Evolutionary conservation across 2,888 invertebrate species (phyloP), one percentile per base, ranked within the genome.

Genomic region (Strigamia transsilvanica): DNA sequence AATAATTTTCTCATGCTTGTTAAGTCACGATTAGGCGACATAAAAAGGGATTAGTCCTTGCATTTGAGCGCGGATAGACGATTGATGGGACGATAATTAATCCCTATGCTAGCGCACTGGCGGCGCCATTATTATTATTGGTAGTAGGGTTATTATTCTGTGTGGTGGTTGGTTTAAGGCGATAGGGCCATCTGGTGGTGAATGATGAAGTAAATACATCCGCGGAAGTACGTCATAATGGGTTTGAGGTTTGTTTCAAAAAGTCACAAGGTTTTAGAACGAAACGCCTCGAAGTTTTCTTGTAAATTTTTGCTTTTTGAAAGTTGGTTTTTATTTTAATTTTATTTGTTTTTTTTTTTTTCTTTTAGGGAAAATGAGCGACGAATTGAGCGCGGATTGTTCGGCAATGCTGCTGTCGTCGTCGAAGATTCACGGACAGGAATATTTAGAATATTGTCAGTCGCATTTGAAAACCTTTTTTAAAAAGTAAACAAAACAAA

Each of bases 371-470:
- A 66, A 66, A 21, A 66, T 66, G 61, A 66, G 21, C 18, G 18
- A 66, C 6, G 61, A 66, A 66, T n/a, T 66, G 12, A 66, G 61
- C 12, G 6, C 61, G 21, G 61, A 66, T 12, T 66, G 61, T 21
- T 66, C 61, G 12, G 61, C 12, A 9, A 66, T 66, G 23, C 23
- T 66, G 61, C 23, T 66, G 4, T 66, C 61, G 3, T 23, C 61
- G 18, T 66, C 61, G 10, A 66, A 66, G 23, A 21, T 66, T 12
- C 23, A 66, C 21, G 61, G 61, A 3, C 61, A 66, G 23, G 61
- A 66, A 66, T 66, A 66, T 21, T 21, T 66, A 7, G 42, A 42
- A 42, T 51, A 51, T 51, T 51, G 51, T 51, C 51, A 51, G 6
- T 18, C 51, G 12, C 12, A 18, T 51, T 18, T 51, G 18, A 51